Base-by-base conservation (phyloP, 2,113 vertebrate genomes). In the Caracal caracal region DNA sequence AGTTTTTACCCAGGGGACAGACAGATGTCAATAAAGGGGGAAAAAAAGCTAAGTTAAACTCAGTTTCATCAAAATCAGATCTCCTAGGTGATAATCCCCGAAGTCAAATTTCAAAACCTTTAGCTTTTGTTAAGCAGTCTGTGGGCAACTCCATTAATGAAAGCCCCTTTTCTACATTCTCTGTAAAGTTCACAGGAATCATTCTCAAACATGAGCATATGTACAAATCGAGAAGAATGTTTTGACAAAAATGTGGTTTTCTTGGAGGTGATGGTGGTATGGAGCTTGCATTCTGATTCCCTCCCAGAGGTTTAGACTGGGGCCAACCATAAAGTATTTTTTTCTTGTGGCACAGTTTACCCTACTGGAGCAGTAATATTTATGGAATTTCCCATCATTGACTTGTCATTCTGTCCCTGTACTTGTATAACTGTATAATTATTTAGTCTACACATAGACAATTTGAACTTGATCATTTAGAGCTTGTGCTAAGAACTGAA, bases 51-150 rank as follows among this genome's bases (percentile, higher is more conserved):
- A 47, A 63, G 13, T 95, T 84, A 93, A 95, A 80, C 16, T 75
- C 33, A 80, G 6, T 78, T 22, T 70, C 10, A 81, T 66, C 40
- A 93, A 83, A 94, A 20, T 95, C 35, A 70, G 30, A 73, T 37
- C 47, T 83, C 95, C 8, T 73, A 56, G 51, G 28, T 91, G 76
- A 49, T 71, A 88, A 93, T 73, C 16, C 33, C 43, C 28, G 30
- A 59, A 96, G 47, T 88, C 68, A 93, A 90, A 95, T 87, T 94
- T 94, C 53, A 95, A 90, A 93, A 73, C 10, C 13, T 47, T 47
- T 35, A 81, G 76, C 78, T 88, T 97, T 83, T 81, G 33, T 81
- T 93, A 95, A 85, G 81, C 59, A 94, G 71, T 22, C 81, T 84
- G 6, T 49, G 59, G 71, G 51, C 24, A 63, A 59, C 30, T 53